phyloP scores from a whole-genome alignment of 2,888 invertebrate genomes.

The Camponotus fellah region DNA sequence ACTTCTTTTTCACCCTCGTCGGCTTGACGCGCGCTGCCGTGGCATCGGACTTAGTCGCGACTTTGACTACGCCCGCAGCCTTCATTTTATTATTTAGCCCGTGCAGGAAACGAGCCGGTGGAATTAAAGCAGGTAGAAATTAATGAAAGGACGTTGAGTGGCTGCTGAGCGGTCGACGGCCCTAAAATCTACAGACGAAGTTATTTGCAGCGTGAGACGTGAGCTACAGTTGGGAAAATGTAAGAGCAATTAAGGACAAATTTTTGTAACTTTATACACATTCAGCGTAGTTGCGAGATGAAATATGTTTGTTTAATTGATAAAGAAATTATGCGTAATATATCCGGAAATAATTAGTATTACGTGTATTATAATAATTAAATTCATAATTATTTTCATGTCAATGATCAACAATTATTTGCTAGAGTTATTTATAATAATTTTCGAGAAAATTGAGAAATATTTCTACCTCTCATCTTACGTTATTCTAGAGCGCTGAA shows the following conservation, averaged over 20 bases:
- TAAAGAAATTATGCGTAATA: neutral
- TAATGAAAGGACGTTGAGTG: constrained; percentile 66
- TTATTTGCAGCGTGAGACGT: constrained; percentile 14
- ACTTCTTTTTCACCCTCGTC: constrained; percentile 29
- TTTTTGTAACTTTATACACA: neutral
- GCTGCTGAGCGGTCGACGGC: constrained; percentile 23
- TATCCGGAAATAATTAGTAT: neutral
- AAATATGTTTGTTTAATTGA: constrained; percentile 4
- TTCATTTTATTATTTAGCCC: constrained; percentile 73
- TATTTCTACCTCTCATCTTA: neutral
- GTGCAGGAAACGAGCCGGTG: constrained; percentile 61
- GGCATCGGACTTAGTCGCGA: constrained; percentile 68
- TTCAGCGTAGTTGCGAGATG: neutral
- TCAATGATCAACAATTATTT: constrained; percentile 13
- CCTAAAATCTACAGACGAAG: neutral
- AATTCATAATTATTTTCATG: neutral
- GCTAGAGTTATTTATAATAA: constrained; percentile 1
- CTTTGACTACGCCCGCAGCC: constrained; percentile 60
- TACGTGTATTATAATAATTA: neutral
- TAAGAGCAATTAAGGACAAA: constrained; percentile 30
- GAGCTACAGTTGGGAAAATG: constrained; percentile 8
- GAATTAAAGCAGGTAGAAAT: constrained; percentile 73
- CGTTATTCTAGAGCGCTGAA: neutral
- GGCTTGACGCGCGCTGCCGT: constrained; percentile 34
- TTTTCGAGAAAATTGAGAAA: constrained; percentile 32